Evolutionary conservation across 2,113 vertebrate species (phyloP).

Genomic region (Probosciger aterrimus): DNA sequence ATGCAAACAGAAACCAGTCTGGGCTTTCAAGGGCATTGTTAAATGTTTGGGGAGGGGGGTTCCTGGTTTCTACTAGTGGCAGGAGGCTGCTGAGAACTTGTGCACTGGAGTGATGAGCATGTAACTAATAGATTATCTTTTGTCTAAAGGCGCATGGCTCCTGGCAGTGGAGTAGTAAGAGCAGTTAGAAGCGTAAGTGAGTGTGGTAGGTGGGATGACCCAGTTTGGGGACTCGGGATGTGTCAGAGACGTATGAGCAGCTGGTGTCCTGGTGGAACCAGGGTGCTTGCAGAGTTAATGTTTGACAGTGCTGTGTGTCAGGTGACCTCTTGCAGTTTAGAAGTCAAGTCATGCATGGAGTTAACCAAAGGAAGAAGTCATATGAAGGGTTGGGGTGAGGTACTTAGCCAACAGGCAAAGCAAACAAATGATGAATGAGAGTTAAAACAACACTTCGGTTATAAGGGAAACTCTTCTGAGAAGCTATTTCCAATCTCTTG

Average conservation of each 20-base stretch:
- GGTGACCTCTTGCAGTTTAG: background rate
- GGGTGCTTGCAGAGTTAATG: slow-evolving; percentile 13
- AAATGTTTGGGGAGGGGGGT: background rate
- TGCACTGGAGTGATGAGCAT: background rate
- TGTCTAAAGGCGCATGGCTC: background rate
- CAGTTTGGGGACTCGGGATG: rapidly evolving
- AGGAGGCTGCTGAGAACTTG: background rate
- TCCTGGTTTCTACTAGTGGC: background rate
- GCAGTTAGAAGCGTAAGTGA: background rate
- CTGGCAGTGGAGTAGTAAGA: background rate
- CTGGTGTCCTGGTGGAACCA: background rate
- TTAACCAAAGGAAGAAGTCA: slow-evolving; percentile 35
- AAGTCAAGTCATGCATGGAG: slow-evolving; percentile 31
- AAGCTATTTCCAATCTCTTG: background rate
- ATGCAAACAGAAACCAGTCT: background rate
- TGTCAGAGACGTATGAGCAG: background rate
- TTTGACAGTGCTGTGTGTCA: slow-evolving; percentile 12
- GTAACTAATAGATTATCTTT: background rate
- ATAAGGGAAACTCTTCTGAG: background rate
- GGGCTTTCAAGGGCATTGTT: background rate
- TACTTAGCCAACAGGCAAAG: background rate
- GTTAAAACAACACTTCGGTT: slow-evolving; percentile 17
- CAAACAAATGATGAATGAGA: slow-evolving; percentile 13
- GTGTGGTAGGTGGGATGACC: background rate
- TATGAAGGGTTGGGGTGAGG: background rate